These are phyloP conservation scores for Drosophila sechellia DNA, from an alignment of 1,140 invertebrate species.

Conservation along the genomic window DNA sequence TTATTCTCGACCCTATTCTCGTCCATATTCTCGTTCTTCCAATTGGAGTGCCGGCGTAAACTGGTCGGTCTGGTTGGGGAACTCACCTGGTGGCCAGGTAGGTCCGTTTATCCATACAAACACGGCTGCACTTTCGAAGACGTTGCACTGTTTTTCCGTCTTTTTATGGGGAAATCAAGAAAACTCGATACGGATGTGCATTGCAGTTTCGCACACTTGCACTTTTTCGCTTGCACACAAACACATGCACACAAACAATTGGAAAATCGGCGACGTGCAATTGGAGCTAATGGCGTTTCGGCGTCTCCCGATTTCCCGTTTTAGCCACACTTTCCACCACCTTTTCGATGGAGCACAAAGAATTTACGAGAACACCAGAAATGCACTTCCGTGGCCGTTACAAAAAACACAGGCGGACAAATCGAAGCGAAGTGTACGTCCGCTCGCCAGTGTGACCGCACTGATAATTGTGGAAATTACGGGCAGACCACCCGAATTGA, in stretches of 20 bases:
- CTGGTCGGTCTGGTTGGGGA: not conserved
- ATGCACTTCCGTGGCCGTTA: conserved; percentile 11
- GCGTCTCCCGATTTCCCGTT: conserved; percentile 7
- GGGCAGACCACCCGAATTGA: too few species aligned
- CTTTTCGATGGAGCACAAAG: not conserved
- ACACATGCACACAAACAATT: not conserved
- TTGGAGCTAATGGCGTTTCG: conserved; percentile 7
- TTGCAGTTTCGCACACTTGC: conserved; percentile 62
- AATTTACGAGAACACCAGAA: conserved; percentile 15
- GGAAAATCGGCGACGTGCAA: conserved; percentile 3
- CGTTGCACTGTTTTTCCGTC: conserved; percentile 28
- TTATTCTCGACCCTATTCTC: conserved; percentile 5
- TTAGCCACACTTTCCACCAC: not conserved
- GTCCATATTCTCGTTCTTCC: conserved; percentile 12
- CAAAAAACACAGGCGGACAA: not conserved
- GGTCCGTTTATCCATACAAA: conserved; percentile 54
- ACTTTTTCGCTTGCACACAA: conserved; percentile 14
- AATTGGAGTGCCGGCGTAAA: conserved; percentile 30
- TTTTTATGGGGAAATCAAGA: conserved; percentile 64
- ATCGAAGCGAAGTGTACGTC: not conserved
- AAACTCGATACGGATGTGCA: conserved; percentile 65
- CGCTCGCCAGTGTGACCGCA: conserved; percentile 3
- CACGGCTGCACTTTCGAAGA: conserved; percentile 9
- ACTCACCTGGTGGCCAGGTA: conserved; percentile 50
- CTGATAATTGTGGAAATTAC: too few species aligned